These are phyloP conservation scores for Stigmatopora argus DNA, from an alignment of 2,113 vertebrate species.

Conservation along the genomic window DNA sequence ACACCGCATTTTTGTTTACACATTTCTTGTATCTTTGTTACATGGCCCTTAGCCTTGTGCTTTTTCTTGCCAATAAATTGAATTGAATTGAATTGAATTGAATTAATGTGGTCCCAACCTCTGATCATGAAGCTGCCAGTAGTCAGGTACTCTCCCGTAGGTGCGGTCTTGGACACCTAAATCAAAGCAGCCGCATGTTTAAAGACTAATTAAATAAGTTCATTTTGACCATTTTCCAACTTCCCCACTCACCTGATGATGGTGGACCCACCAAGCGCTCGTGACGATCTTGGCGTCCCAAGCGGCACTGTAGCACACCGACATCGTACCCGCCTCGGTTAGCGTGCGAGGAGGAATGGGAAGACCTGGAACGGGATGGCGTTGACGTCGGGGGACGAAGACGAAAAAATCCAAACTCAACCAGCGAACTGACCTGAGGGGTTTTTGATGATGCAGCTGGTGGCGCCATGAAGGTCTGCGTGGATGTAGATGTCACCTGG, in stretches of 20 bases:
- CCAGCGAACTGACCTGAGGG: constrained; percentile 68
- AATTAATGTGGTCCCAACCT: constrained; percentile 68
- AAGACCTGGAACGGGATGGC: constrained; percentile 66
- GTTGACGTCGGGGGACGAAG: background rate
- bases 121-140: constrained; percentile 99
- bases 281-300: constrained; percentile 97
- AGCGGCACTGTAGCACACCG: constrained; percentile 94
- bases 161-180: constrained; percentile 96
- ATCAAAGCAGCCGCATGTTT: background rate
- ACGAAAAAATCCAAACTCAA: too few species aligned
- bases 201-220: background rate
- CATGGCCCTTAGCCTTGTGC: too few species aligned
- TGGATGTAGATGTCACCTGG: constrained; percentile 94
- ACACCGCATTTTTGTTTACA: too few species aligned
- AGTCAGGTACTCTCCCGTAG: constrained; percentile 95
- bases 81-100: too few species aligned
- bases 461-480: constrained; percentile 94
- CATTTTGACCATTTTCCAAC: too few species aligned
- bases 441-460: constrained; percentile 96
- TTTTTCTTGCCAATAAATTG: too few species aligned
- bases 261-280: constrained; percentile 97
- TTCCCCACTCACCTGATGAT: constrained; percentile 81
- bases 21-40: too few species aligned
- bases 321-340: constrained; percentile 91
- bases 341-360: constrained; percentile 85